phyloP scores from a whole-genome alignment of 2,797 vertebrate species.

The Epinephelus coioides region DNA sequence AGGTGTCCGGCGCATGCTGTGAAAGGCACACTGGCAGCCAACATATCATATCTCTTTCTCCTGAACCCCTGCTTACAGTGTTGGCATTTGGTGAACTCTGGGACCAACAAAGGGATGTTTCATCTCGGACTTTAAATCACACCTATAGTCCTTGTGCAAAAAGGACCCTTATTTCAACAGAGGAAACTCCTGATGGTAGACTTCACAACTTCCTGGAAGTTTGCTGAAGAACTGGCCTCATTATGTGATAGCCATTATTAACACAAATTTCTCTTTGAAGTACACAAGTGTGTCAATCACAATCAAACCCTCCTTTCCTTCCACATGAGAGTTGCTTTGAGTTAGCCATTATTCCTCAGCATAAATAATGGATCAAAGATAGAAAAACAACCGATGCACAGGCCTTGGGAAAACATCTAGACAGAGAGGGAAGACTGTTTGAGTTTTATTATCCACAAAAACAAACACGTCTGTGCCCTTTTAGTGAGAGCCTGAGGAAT shows the following conservation, averaged over 20 bases:
- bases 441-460: slow-evolving; percentile 68
- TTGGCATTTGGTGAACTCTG: slow-evolving; percentile 76
- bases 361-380: slow-evolving; percentile 82
- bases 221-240: slow-evolving; percentile 42
- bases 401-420: slow-evolving; percentile 54
- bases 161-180: slow-evolving; percentile 4
- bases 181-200: neutral
- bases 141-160: slow-evolving; percentile 29
- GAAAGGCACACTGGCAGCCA: slow-evolving; percentile 64
- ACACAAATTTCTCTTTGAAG: slow-evolving; percentile 68
- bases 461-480: slow-evolving; percentile 62
- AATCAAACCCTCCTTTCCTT: slow-evolving; percentile 52
- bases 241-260: slow-evolving; percentile 42
- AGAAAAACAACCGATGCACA: slow-evolving; percentile 51
- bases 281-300: slow-evolving; percentile 68
- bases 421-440: slow-evolving; percentile 51
- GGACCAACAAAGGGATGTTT: slow-evolving; percentile 63
- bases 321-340: slow-evolving; percentile 77
- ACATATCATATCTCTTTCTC: slow-evolving; percentile 69
- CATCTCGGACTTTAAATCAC: slow-evolving; percentile 64
- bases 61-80: slow-evolving; percentile 68
- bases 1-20: slow-evolving; percentile 63
- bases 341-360: slow-evolving; percentile 62
- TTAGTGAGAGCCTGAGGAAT: slow-evolving; percentile 49
- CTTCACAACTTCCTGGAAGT: slow-evolving; percentile 4